Conservation (phyloP, 2,797 vertebrate species). For the Hyperoplus immaculatus region DNA sequence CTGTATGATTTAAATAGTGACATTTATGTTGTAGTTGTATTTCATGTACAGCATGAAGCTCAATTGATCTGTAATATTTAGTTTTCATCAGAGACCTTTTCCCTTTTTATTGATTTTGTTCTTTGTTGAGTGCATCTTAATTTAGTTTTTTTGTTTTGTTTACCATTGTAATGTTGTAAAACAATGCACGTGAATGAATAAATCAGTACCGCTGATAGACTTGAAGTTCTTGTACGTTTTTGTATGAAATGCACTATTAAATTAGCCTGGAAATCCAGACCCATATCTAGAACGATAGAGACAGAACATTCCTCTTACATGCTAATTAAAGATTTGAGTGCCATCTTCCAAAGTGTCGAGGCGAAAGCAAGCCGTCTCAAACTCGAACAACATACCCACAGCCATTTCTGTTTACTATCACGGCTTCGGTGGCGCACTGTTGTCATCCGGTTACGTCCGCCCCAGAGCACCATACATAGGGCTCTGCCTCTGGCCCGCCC, state of each 20-base stretch:
- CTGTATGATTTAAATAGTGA: slow-evolving; percentile 36
- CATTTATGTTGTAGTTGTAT: slow-evolving; percentile 42
- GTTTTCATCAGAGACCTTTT: slow-evolving; percentile 29
- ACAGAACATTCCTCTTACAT: no score
- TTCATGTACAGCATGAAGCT: slow-evolving; percentile 43
- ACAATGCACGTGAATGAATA: slow-evolving; percentile 66
- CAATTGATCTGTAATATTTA: slow-evolving; percentile 31
- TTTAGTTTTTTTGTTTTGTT: slow-evolving; percentile 51
- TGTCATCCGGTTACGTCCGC: no score
- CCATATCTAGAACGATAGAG: no score
- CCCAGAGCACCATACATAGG: no score
- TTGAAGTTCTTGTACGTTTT: neutral
- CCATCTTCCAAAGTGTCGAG: no score
- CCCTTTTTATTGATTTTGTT: slow-evolving; percentile 19
- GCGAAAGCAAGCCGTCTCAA: no score
- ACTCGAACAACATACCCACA: no score
- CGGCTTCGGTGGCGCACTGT: no score
- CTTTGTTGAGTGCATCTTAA: slow-evolving; percentile 40
- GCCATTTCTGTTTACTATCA: no score
- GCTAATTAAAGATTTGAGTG: no score
- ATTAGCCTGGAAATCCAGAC: no score
- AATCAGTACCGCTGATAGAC: slow-evolving; percentile 42
- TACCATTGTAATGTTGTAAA: slow-evolving; percentile 51
- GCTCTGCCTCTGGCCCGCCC: no score
- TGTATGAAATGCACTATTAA: neutral